Base-by-base conservation (phyloP, 2,113 vertebrate genomes). In the Fukomys damarensis region DNA sequence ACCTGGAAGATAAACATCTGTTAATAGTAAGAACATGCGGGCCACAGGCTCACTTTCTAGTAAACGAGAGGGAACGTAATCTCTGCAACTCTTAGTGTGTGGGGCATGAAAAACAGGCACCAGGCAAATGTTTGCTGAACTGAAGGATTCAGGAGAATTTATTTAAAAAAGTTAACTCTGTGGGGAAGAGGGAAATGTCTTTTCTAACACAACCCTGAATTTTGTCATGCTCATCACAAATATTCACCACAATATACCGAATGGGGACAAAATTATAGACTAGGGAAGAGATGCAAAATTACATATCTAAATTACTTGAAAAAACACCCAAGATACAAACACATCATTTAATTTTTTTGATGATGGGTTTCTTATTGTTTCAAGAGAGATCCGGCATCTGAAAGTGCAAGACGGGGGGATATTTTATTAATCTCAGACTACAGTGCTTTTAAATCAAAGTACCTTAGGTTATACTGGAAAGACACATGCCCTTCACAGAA, bases 1-100 rank as follows among this genome's bases (percentile, higher is more conserved):
- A 68, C 94, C 98, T 98, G 87, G 65, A 96, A 97, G 81, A 95
- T 38, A 97, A 96, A 96, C 41, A 90, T 74, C 58, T 82, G 66
- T 96, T 89, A 96, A 58, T 26, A 65, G 74, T 59, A 82, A 86
- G 92, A 70, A 74, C 5, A 2, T 17, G 86, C 0, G 43, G 63
- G 83, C 58, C 59, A 66, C 8, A 86, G 56, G 77, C 49, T 83
- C 83, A 41, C 86, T 68, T 86, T 79, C 80, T 79, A 61, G 80
- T 80, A 86, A 91, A 91, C 89, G 93, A 96, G 52, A 43, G 41
- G 30, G 61, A 30, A 66, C 41, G 7, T 46, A 92, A 86, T 89
- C 92, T 19, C 68, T 89, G 54, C 54, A 59, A n/a, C 2, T 80
- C 66, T 70, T 92, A 86, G 38, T 94, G 83, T 81, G n/a, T 24